Conservation (phyloP, 2,888 invertebrate genomes). For the Eilema griseolum region DNA sequence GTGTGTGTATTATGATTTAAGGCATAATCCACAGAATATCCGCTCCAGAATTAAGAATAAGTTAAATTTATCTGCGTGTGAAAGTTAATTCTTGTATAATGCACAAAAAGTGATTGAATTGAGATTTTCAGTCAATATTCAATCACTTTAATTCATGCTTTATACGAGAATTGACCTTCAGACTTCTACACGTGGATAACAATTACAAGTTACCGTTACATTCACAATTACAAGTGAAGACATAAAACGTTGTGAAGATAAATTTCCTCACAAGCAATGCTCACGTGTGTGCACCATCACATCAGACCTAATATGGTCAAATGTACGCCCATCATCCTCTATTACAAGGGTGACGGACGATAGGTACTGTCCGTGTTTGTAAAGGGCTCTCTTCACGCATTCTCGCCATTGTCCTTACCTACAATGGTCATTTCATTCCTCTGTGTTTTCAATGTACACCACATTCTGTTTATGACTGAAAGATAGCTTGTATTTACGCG, state of each 20-base stretch:
- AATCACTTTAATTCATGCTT: too few relatives aligned
- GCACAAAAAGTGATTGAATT: too few relatives aligned
- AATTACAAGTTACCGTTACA: too few relatives aligned
- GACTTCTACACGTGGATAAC: too few relatives aligned
- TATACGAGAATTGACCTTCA: too few relatives aligned
- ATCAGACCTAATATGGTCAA: conserved; percentile 13
- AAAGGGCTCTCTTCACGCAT: conserved; percentile 18
- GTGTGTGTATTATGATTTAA: too few relatives aligned
- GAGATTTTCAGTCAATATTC: too few relatives aligned
- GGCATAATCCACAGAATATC: too few relatives aligned
- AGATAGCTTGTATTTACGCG: not conserved
- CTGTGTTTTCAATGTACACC: conserved; percentile 17
- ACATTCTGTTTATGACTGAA: conserved; percentile 17
- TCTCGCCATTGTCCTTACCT: conserved; percentile 18
- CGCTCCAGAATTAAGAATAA: too few relatives aligned
- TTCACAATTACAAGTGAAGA: not conserved
- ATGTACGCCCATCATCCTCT: conserved; percentile 12
- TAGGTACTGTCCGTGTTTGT: conserved; percentile 10
- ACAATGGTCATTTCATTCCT: conserved; percentile 25
- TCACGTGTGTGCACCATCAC: not conserved
- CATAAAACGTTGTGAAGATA: not conserved
- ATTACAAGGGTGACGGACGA: conserved; percentile 15
- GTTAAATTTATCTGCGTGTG: too few relatives aligned
- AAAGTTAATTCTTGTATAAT: too few relatives aligned
- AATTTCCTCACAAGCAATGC: not conserved